Percentiles rank a stretch among this genome's conserved stretches.
These are phyloP conservation scores for Platygyra sinensis DNA, from an alignment of 64 coral and sea anemone species.

Conservation along the genomic window DNA sequence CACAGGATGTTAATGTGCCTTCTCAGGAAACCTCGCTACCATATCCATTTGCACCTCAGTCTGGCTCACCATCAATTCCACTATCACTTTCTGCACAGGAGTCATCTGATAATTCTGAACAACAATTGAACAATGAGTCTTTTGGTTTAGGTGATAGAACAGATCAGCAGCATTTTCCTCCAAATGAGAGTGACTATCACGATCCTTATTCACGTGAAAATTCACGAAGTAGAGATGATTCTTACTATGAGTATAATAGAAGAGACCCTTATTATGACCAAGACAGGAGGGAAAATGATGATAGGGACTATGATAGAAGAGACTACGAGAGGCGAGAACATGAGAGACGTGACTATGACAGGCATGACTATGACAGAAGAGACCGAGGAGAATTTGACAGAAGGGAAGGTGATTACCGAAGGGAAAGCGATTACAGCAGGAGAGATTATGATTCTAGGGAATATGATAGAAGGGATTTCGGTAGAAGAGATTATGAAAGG, in stretches of 20 bases:
- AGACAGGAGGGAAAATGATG: slow-evolving; percentile 4
- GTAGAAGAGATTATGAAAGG: neutral
- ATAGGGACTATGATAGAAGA: neutral
- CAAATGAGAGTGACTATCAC: neutral
- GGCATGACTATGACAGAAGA: neutral
- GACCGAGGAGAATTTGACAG: neutral
- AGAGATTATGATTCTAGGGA: slow-evolving; percentile 15
- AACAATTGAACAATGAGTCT: neutral
- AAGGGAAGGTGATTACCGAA: slow-evolving; percentile 1
- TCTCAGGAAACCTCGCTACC: neutral
- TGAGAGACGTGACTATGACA: slow-evolving; percentile 13
- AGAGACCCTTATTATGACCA: slow-evolving; percentile 30
- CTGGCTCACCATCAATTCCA: neutral
- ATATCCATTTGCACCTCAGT: neutral
- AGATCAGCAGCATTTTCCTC: neutral
- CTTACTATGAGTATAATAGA: slow-evolving; percentile 8
- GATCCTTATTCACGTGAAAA: neutral
- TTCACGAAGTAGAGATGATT: neutral
- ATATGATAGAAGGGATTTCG: slow-evolving; percentile 6
- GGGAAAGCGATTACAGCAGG: slow-evolving; percentile 4
- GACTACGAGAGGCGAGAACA: neutral
- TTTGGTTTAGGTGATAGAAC: slow-evolving; percentile 3
- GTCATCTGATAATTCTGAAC: neutral
- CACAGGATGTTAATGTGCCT: neutral
- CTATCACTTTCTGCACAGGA: neutral